These are phyloP conservation scores for Acanthiza pusilla DNA, from an alignment of 2,797 vertebrate genomes.

Conservation along the genomic window DNA sequence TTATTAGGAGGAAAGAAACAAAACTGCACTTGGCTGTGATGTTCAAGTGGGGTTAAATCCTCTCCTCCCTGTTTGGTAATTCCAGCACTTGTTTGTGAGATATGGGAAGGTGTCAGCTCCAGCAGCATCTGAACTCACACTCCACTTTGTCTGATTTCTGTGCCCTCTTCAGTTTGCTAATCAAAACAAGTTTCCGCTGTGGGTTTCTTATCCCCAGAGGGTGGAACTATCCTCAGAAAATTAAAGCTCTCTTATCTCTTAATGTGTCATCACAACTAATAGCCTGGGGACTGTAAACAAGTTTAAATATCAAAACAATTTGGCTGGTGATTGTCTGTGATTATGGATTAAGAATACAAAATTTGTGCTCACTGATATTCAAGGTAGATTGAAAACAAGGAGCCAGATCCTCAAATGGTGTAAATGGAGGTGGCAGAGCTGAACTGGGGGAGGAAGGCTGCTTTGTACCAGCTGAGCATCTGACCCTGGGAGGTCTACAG, in stretches of 20 bases:
- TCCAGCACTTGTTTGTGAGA: background rate
- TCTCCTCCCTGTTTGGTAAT: background rate
- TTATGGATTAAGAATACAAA: constrained; percentile 59
- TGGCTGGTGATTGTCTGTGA: constrained; percentile 50
- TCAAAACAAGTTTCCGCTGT: constrained; percentile 24
- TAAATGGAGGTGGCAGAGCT: background rate
- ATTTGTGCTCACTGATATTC: constrained; percentile 1
- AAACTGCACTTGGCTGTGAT: background rate
- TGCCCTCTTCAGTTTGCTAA: constrained; percentile 45
- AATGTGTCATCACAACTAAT: constrained; percentile 68
- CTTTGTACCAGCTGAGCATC: background rate
- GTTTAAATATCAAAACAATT: constrained; percentile 65
- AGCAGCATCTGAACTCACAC: background rate
- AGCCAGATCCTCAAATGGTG: background rate
- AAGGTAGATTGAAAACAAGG: background rate
- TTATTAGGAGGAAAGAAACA: background rate
- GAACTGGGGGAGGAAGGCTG: background rate
- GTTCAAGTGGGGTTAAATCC: background rate
- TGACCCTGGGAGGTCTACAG: background rate
- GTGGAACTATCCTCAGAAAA: constrained; percentile 57
- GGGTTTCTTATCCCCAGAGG: constrained; percentile 49
- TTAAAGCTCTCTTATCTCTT: constrained; percentile 66
- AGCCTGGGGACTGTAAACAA: constrained; percentile 66
- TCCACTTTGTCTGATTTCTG: background rate
- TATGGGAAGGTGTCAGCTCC: constrained; percentile 12